Conservation (phyloP, 2,888 invertebrate genomes). For the Phaonia tiefii region DNA sequence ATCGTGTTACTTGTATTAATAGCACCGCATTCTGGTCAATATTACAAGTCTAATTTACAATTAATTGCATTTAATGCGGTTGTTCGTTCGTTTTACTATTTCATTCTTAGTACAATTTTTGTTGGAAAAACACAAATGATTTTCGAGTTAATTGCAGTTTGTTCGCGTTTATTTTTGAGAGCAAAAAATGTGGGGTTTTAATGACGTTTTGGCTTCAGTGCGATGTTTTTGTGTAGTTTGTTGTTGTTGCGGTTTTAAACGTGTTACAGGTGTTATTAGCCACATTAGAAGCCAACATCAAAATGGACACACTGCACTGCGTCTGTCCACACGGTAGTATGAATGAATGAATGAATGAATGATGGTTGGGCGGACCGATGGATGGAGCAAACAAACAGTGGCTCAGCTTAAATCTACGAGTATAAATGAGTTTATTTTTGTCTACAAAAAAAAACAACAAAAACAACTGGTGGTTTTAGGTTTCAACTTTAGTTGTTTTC, state of each 20-base stretch:
- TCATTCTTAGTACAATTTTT: conserved; percentile 4
- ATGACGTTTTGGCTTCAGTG: background rate
- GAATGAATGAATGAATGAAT: background rate
- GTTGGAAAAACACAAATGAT: conserved; percentile 13
- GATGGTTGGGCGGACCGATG: background rate
- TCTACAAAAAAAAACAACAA: too few relatives aligned
- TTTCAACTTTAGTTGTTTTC: too few relatives aligned
- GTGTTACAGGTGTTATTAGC: conserved; percentile 47
- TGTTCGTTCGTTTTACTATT: conserved; percentile 22
- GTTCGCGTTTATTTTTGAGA: background rate
- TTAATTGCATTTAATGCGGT: conserved; percentile 49
- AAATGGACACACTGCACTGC: background rate
- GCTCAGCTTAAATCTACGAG: too few relatives aligned
- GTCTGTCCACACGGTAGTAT: too few relatives aligned
- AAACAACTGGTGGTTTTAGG: too few relatives aligned
- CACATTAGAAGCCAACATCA: background rate
- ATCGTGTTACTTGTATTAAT: too few relatives aligned
- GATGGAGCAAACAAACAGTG: too few relatives aligned
- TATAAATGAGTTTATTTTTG: too few relatives aligned
- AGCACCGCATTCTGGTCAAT: conserved; percentile 11
- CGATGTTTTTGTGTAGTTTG: background rate
- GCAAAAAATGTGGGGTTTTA: conserved; percentile 19
- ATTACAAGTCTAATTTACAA: conserved; percentile 47
- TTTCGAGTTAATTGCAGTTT: conserved; percentile 41
- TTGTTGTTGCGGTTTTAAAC: conserved; percentile 2